Base-by-base conservation (phyloP, 2,797 vertebrate genomes). In the Mormyrus hasselquistii region DNA sequence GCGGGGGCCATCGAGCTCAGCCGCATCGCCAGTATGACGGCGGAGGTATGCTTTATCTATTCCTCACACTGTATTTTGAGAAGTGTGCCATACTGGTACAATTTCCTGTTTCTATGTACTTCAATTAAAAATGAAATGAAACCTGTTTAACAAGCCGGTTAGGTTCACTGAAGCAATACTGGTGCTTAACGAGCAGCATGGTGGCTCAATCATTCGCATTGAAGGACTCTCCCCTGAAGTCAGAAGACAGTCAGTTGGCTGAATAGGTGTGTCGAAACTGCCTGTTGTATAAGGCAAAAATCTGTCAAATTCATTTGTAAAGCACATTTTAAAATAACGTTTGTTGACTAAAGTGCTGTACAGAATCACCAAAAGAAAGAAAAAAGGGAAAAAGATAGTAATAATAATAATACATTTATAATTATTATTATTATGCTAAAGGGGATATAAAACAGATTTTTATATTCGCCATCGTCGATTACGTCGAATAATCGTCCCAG, bases 11-110 rank as follows among this genome's bases (percentile, higher is more conserved):
- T 99, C 0, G 93, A 95, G 0, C 89, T 97, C 0, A 89, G 93
- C 47, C 97, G 97, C 90, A 97, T 99, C 0, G 98, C 99, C 91
- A 95, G 92, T 92, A 99, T 99, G 99, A 97, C 97, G 0, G 97
- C 99, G 0, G 98, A 99, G 97, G 98, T 99, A 93, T 89, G 92
- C 4, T 16, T 1, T 5, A 1, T 83, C 41, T 12, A 1, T 19
- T 47, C 8, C 7, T 49, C 44, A n/a, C 79, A 12, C 47, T 44
- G 7, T 82, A 7, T 9, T 41, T 19, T 76, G 34, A 34, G 34
- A 5, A 38, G 14, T 76, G 12, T 38, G 69, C 69, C 69, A 16
- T 16, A 2, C 69, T 38, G 14, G 1, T 76, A 41, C 69, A 38
- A 76, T 76, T 41, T 76, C 69, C 69, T 14, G 4, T 76, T 76